Evolutionary conservation across 1,140 invertebrate genomes (phyloP).

Genomic region (Elymnias hypermnestra): DNA sequence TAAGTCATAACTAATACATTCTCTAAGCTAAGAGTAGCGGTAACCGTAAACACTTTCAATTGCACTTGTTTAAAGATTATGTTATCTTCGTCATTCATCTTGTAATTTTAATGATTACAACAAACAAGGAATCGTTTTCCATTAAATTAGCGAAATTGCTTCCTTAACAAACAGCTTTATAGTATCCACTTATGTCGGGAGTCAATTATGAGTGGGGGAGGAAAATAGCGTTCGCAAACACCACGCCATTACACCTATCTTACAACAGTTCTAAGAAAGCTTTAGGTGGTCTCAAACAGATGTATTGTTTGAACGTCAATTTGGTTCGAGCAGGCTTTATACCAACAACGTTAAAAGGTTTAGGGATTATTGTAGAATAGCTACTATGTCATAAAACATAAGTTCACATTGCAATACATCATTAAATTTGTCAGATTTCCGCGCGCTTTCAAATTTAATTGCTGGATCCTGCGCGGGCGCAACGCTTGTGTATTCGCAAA

Average conservation of each 20-base stretch:
- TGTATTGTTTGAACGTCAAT: slow-evolving; percentile 59
- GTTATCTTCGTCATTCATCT: not conserved
- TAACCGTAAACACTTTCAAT: too few species aligned
- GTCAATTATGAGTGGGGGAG: slow-evolving; percentile 10
- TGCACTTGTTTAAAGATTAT: not conserved
- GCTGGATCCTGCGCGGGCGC: slow-evolving; percentile 36
- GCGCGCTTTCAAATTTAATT: slow-evolving; percentile 52
- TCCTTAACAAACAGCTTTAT: slow-evolving; percentile 18
- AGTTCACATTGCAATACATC: not conserved
- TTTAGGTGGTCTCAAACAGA: slow-evolving; percentile 66
- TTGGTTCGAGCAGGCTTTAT: slow-evolving; percentile 44
- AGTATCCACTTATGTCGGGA: slow-evolving; percentile 5
- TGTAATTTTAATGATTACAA: slow-evolving; percentile 2
- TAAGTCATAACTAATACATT: too few species aligned
- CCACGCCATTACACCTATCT: slow-evolving; percentile 29
- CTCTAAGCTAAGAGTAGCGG: too few species aligned
- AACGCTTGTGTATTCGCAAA: slow-evolving; percentile 43
- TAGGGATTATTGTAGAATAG: slow-evolving; percentile 14
- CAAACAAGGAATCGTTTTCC: slow-evolving; percentile 4
- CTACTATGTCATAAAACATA: slow-evolving; percentile 2
- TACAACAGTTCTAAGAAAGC: slow-evolving; percentile 44
- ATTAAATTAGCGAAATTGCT: slow-evolving; percentile 22
- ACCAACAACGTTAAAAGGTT: slow-evolving; percentile 13
- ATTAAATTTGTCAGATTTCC: slow-evolving; percentile 1
- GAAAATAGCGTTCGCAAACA: slow-evolving; percentile 46